Base-by-base conservation (phyloP, 2,888 invertebrate species). In the Drosophila barbarae region DNA sequence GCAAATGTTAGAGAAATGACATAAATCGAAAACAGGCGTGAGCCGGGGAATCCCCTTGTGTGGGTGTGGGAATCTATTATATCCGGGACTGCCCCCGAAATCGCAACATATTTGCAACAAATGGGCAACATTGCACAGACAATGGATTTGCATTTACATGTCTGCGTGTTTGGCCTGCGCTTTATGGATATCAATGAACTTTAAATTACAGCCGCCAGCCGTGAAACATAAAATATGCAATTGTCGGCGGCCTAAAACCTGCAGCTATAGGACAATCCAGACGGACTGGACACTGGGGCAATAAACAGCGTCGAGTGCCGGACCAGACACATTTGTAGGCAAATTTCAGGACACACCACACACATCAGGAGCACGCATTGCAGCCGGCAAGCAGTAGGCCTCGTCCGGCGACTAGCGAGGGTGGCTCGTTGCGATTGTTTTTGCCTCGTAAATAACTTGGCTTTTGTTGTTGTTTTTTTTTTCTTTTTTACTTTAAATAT, bases 121-220 rank as follows among this genome's bases (percentile, higher is more conserved):
- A 69, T 73, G 71, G 73, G 53, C 67, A 71, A 52, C 46, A 32
- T 9, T 9, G 46, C 59, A 60, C 63, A 65, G 49, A 61, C 63
- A 60, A 59, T 53, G 35, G 52, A 77, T 77, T 77, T 76, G 56
- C 76, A 78, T 76, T 69, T 65, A 50, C 58, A 54, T 26, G 47
- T 10, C 39, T 34, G n/a, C 21, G 34, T 49, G 21, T 12, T 39
- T 42, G 50, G 47, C 32, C 68, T 78, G 84, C 78, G 71, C 82
- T 84, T 81, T 81, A 80, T 79, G 74, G 82, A 74, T 82, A 84
- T 81, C 79, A 84, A 81, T 81, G 81, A 84, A 81, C 81, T 81
- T 81, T 79, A 84, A 82, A 84, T 75, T 82, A 72, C 74, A 61
- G 64, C 42, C 69, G 49, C 38, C 67, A 71, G 56, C 42, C 56